Conservation (phyloP, 2,113 vertebrate genomes). For the Falcunculus frontatus region DNA sequence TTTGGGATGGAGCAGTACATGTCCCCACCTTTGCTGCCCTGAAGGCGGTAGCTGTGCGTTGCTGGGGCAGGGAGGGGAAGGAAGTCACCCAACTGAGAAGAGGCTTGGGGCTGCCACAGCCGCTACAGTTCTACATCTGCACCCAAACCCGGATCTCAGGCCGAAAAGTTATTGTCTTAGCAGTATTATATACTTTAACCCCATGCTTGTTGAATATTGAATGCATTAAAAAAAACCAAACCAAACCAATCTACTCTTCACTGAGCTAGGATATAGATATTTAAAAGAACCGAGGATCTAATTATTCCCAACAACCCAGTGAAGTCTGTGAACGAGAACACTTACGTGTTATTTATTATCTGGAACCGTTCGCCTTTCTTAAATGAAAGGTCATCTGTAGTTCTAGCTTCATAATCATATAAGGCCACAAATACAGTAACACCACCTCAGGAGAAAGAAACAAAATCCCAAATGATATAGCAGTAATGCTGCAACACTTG, state of each 20-base stretch:
- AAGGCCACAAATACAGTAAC: slow-evolving; percentile 99
- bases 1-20: neutral
- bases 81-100: neutral
- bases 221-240: neutral
- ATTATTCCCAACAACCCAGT: neutral
- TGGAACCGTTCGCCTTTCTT: slow-evolving; percentile 98
- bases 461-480: neutral
- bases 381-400: slow-evolving; percentile 96
- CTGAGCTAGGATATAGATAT: neutral
- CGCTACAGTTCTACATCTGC: neutral
- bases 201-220: neutral
- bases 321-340: neutral
- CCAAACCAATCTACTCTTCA: neutral
- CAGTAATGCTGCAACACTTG: neutral
- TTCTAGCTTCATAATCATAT: slow-evolving; percentile 98
- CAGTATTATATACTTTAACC: neutral
- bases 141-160: neutral
- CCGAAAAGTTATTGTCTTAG: neutral
- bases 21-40: neutral
- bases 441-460: slow-evolving; percentile 77
- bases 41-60: fast-evolving
- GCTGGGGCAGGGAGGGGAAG: neutral
- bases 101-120: neutral
- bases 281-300: neutral
- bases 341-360: slow-evolving; percentile 99